Percentiles rank a stretch among this genome's conserved stretches.
These are phyloP conservation scores for Montipora efflorescens DNA, from an alignment of 64 coral and sea anemone species.

Conservation along the genomic window DNA sequence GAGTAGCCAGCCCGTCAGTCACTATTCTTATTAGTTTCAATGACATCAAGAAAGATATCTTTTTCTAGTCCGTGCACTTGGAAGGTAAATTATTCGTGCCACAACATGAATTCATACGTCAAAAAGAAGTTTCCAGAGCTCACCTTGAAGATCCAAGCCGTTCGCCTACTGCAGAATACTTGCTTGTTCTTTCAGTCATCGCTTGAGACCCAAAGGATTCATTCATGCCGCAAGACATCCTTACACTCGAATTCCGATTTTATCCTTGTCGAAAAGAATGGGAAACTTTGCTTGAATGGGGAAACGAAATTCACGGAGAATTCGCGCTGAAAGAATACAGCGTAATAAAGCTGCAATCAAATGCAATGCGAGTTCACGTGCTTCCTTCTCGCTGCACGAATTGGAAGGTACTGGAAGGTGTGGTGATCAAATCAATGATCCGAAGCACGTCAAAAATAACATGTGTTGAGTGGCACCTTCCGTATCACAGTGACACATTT, in stretches of 20 bases:
- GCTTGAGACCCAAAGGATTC: neutral
- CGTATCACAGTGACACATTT: too few species aligned
- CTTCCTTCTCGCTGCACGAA: neutral
- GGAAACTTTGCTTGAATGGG: too few species aligned
- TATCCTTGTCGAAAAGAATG: too few species aligned
- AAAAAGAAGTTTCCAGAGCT: neutral
- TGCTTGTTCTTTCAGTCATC: neutral
- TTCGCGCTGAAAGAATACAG: neutral
- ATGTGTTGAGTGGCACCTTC: too few species aligned
- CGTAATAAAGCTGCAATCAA: neutral
- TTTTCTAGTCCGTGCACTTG: neutral
- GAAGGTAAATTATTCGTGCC: neutral
- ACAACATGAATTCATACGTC: too few species aligned
- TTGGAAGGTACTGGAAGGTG: constrained; percentile 39
- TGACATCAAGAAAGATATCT: too few species aligned
- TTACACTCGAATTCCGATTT: neutral
- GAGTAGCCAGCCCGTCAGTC: too few species aligned
- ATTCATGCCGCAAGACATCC: neutral
- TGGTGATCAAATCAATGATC: too few species aligned
- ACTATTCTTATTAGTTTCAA: too few species aligned
- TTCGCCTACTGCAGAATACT: neutral
- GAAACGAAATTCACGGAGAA: neutral
- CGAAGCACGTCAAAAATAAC: too few species aligned
- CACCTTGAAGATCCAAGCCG: neutral
- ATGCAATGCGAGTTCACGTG: neutral